Percentiles rank a stretch among this genome's conserved stretches.
These are phyloP conservation scores for Peromyscus maniculatus DNA, from an alignment of 2,113 vertebrate species.

Conservation along the genomic window DNA sequence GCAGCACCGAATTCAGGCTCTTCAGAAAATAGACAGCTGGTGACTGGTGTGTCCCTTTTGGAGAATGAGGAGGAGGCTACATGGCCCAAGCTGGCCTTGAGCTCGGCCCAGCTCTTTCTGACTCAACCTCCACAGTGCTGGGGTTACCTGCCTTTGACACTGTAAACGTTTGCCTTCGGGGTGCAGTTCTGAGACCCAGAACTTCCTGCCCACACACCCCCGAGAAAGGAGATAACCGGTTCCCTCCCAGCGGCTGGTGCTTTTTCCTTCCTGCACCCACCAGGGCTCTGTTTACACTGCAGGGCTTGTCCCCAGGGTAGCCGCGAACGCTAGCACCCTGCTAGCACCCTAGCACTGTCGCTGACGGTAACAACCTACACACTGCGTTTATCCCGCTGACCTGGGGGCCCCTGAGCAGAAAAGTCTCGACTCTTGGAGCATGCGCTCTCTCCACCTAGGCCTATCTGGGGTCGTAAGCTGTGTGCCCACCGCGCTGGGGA, in stretches of 20 bases:
- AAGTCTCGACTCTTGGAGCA: background rate
- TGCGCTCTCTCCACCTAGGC: background rate
- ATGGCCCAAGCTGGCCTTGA: background rate
- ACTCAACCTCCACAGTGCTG: background rate
- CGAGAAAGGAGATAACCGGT: background rate
- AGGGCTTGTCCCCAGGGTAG: background rate
- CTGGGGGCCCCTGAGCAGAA: fast-evolving
- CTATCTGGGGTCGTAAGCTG: background rate
- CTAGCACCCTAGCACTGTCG: background rate
- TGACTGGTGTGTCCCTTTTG: background rate
- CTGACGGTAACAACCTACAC: background rate
- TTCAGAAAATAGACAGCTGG: background rate
- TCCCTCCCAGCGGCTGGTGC: background rate
- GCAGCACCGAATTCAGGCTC: background rate
- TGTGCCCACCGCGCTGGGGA: background rate
- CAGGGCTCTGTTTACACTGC: slow-evolving; percentile 47
- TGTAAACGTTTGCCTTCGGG: background rate
- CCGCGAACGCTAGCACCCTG: background rate
- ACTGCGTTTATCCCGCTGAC: background rate
- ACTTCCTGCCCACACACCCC: background rate
- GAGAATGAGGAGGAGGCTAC: background rate
- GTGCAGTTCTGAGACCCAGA: background rate
- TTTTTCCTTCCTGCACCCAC: background rate
- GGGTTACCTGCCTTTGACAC: background rate
- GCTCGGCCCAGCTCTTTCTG: background rate